phyloP scores from a whole-genome alignment of 2,113 vertebrate genomes.

The Pseudopipra pipra region DNA sequence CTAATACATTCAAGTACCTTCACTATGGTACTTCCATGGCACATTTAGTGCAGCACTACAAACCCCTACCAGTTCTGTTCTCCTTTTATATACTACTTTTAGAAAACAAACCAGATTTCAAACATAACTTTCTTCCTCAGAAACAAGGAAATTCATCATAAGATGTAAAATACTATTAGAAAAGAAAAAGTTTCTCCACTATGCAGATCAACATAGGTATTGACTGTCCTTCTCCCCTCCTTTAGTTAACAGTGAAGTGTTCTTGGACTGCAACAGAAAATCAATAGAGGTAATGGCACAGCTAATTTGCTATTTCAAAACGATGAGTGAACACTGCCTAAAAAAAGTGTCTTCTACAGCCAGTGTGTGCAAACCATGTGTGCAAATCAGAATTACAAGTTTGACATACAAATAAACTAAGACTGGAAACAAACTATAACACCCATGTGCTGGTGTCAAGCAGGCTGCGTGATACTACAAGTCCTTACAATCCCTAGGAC shows the following conservation, averaged over 20 bases:
- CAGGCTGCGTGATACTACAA: neutral
- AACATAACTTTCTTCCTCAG: neutral
- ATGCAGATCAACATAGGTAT: neutral
- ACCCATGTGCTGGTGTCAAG: neutral
- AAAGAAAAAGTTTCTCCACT: neutral
- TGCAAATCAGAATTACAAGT: neutral
- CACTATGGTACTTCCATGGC: neutral
- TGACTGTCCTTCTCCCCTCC: neutral
- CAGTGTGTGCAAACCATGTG: neutral
- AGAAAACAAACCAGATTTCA: neutral
- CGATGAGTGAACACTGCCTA: neutral
- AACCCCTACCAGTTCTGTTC: neutral
- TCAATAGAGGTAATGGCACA: neutral
- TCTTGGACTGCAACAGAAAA: neutral
- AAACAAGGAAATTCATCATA: neutral
- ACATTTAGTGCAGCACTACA: neutral
- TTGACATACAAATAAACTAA: neutral
- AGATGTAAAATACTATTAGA: neutral
- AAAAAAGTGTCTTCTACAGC: neutral
- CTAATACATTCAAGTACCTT: neutral
- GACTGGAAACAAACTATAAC: neutral
- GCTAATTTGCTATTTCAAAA: neutral
- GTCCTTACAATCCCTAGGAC: neutral
- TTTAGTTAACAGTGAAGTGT: neutral
- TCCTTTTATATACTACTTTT: neutral